Conservation (phyloP, 1,140 invertebrate genomes). For the Halictus rubicundus region DNA sequence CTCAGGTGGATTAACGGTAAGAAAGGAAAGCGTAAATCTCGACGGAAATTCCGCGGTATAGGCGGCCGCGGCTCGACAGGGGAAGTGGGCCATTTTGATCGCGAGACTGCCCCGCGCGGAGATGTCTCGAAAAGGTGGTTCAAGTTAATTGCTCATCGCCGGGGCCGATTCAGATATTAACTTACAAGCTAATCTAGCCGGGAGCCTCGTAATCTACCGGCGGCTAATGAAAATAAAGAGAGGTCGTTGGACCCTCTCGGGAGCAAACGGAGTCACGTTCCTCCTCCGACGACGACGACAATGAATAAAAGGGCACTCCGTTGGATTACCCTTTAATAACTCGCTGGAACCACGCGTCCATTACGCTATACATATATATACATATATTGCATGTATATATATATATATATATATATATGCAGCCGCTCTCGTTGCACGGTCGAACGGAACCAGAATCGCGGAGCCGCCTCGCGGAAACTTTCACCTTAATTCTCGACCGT, state of each 20-base stretch:
- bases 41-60: neutral
- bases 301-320: slow-evolving; percentile 33
- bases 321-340: slow-evolving; percentile 46
- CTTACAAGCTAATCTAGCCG: slow-evolving; percentile 36
- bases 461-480: slow-evolving; percentile 16
- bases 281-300: slow-evolving; percentile 51
- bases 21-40: no score
- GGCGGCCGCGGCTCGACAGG: neutral
- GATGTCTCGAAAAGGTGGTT: slow-evolving; percentile 1
- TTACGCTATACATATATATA: slow-evolving; percentile 5
- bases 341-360: slow-evolving; percentile 15
- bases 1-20: no score
- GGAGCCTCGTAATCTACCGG: slow-evolving; percentile 37
- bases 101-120: neutral
- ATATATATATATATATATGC: no score
- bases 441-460: neutral
- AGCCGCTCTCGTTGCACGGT: neutral
- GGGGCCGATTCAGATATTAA: slow-evolving; percentile 43
- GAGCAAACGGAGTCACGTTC: slow-evolving; percentile 46
- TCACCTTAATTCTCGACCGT: slow-evolving; percentile 15
- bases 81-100: neutral
- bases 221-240: slow-evolving; percentile 48
- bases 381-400: no score
- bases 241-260: slow-evolving; percentile 47
- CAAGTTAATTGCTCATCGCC: slow-evolving; percentile 30